Conservation (phyloP, 2,888 invertebrate species). For the Eustalomyia histrio region DNA sequence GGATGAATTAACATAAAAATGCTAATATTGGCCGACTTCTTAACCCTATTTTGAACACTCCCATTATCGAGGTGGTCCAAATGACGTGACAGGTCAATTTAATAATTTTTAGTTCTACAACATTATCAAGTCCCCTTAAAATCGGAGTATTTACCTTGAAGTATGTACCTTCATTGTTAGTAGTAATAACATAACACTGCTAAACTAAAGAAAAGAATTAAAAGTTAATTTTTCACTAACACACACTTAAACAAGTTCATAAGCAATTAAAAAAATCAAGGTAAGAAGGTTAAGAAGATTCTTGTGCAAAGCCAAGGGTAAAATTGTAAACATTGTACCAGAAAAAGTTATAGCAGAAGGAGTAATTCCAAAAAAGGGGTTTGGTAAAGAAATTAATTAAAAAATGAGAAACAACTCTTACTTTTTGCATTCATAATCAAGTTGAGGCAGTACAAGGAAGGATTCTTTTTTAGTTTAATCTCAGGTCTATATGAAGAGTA, state of each 20-base stretch:
- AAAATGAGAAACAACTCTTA: constrained; percentile 37
- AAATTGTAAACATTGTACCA: constrained; percentile 8
- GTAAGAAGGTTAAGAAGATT: constrained; percentile 44
- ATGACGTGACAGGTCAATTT: too few species aligned
- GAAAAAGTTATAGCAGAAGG: constrained; percentile 26
- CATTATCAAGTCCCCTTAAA: too few species aligned
- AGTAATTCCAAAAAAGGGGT: constrained; percentile 37
- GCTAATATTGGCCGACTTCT: too few species aligned
- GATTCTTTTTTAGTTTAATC: constrained; percentile 8
- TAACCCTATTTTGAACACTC: too few species aligned
- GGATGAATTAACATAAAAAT: too few species aligned
- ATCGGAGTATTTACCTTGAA: too few species aligned
- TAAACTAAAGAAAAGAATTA: constrained; percentile 11
- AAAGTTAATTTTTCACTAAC: constrained; percentile 28
- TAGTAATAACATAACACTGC: background rate
- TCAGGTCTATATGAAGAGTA: constrained; percentile 14
- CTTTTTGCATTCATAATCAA: constrained; percentile 35
- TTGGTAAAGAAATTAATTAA: constrained; percentile 58
- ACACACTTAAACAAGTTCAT: constrained; percentile 23
- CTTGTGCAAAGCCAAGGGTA: constrained; percentile 23
- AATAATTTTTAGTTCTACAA: too few species aligned
- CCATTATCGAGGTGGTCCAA: too few species aligned
- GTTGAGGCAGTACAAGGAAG: constrained; percentile 17
- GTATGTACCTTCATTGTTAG: too few species aligned
- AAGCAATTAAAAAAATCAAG: constrained; percentile 28